Base-by-base conservation (phyloP, 2,113 vertebrate species). In the Manacus vitellinus region DNA sequence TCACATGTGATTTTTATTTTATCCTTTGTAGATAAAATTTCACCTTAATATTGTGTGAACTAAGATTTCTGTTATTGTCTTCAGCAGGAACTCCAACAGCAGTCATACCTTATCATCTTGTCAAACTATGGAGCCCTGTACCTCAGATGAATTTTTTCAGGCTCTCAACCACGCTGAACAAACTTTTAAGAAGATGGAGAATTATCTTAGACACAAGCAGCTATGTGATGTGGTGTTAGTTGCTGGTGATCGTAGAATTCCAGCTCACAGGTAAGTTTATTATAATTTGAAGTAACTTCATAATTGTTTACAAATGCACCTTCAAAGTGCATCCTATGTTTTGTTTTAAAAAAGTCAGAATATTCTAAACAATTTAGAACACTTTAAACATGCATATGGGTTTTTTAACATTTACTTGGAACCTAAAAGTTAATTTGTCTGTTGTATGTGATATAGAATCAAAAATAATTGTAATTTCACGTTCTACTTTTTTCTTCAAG, bases 141-240 rank as follows among this genome's bases (percentile, higher is more conserved):
- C 98, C 30, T 98, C 99, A 22, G 99, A 99, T 97, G 99, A 99
- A 96, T 98, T 99, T 98, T 99, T 99, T 97, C 99, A 99, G 68
- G 99, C 99, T 37, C 98, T 99, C 96, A 99, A 99, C 95, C 99
- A 99, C 15, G 99, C 99, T 11, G 99, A 99, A 86, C 98, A 98
- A 92, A 99, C 99, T 68, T 99, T 99, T 98, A 98, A 99, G 93
- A 99, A 99, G 97, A 99, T 99, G 99, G 99, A 99, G 98, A 99
- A 99, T 86, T 99, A 99, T 96, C 98, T 99, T 88, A 98, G 98
- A 95, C 98, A 98, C 86, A 98, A 99, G 56, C 99, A 99, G 93
- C 98, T 99, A 4, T 99, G 99, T 83, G 99, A 99, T 85, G 99
- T 99, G 73, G 98, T 99, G 55, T 98, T 99, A 91, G 98, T 99